Conservation (phyloP, 2,888 invertebrate species). For the Cecidostiba fungosa region DNA sequence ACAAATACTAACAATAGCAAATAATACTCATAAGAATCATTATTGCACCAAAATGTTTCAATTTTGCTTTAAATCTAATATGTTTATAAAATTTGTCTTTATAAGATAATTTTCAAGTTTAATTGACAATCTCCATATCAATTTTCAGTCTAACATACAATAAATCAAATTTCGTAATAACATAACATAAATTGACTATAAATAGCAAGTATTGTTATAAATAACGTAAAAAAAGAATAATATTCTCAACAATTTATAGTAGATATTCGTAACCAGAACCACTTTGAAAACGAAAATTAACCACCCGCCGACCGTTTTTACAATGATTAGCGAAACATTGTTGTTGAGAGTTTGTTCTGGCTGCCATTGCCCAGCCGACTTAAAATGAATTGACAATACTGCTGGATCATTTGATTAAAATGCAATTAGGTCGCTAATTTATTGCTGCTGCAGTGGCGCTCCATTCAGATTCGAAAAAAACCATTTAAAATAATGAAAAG, state of each 20-base stretch:
- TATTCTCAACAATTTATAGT: background rate
- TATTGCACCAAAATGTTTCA: slow-evolving; percentile 1
- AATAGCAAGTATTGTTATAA: background rate
- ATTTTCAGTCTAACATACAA: slow-evolving; percentile 1
- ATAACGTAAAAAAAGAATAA: background rate
- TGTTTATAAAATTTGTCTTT: background rate
- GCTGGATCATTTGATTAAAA: slow-evolving; percentile 8
- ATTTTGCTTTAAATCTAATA: background rate
- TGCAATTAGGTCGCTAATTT: slow-evolving; percentile 19
- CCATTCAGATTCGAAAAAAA: slow-evolving; percentile 23
- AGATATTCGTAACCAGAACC: background rate
- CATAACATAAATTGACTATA: background rate
- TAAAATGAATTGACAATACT: background rate
- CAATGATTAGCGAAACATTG: background rate
- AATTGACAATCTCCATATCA: slow-evolving; percentile 10
- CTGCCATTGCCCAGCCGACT: background rate
- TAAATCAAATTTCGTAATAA: background rate
- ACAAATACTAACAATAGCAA: background rate
- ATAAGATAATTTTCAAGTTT: background rate
- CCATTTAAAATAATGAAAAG: background rate
- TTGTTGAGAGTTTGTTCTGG: background rate
- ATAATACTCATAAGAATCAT: background rate
- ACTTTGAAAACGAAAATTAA: background rate
- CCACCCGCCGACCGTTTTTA: background rate
- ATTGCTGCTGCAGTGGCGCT: slow-evolving; percentile 14